Base-by-base conservation (phyloP, 2,888 invertebrate genomes). In the Lochmaea crataegi region DNA sequence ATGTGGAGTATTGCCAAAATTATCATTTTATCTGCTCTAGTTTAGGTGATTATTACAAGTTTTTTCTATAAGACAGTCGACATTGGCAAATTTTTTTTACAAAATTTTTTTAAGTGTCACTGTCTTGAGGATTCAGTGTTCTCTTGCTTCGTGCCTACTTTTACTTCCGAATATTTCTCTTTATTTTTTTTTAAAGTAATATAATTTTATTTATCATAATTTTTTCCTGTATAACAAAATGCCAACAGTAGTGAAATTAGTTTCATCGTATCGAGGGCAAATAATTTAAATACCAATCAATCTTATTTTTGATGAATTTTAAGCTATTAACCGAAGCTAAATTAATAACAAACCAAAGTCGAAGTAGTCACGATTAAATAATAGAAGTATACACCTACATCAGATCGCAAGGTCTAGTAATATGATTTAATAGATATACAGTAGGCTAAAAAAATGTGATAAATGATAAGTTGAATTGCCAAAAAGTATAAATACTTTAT, bases 311-410 rank as follows among this genome's bases (percentile, higher is more conserved):
- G 51, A 63, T 42, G 18, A 18, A 63, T 63, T 45, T 63, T 63
- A 18, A 63, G 42, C 16, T 42, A 63, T 42, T 63, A 22, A 64
- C 45, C 7, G n/a, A 12, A 11, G 10, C 18, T 48, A 38, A n/a
- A 65, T 48, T 32, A 14, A 45, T 65, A 65, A 32, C 10, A 18
- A 26, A 56, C 45, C 58, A 67, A 67, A 67, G 67, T 60, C 67
- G n/a, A 26, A 26, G 16, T 26, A 45, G 67, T 26, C 67, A 67
- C 67, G 67, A 58, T 45, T 22, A 32, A 51, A 53, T 53, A 65
- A 65, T 53, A 65, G 45, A 26, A 51, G 5, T 38, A 45, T 67
- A 67, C 67, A 67, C 67, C 67, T 58, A 67, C 58, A 53, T 57
- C 16, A 58, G 58, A 60, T 67, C 53, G 16, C 51, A 51, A 51